Percentiles rank a stretch among this genome's conserved stretches.
Evolutionary conservation across 2,797 vertebrate genomes (phyloP).

Genomic region (Enteromius anoplus): DNA sequence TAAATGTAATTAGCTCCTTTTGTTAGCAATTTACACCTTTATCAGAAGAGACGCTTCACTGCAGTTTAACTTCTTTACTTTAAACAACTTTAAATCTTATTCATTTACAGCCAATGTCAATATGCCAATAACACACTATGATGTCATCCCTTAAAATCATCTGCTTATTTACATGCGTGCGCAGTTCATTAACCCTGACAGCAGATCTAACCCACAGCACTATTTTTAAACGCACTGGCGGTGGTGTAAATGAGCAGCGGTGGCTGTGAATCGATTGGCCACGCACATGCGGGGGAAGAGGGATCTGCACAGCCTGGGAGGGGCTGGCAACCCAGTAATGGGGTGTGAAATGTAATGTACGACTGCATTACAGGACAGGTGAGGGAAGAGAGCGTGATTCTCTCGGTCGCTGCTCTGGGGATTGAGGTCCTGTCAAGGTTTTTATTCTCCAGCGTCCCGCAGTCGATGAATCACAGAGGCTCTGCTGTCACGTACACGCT

Average conservation of each 20-base stretch:
- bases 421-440: constrained; percentile 51
- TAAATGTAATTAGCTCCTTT: neutral
- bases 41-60: neutral
- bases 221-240: constrained; percentile 1
- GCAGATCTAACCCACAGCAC: constrained; percentile 8
- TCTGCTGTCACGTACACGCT: constrained; percentile 4
- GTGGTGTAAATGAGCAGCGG: constrained; percentile 23
- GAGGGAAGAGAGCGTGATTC: constrained; percentile 58
- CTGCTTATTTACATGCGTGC: neutral
- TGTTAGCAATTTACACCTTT: neutral
- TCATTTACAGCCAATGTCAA: neutral
- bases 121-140: neutral
- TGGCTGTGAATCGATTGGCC: constrained; percentile 58
- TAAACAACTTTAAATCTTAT: neutral
- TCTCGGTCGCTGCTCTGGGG: constrained; percentile 39
- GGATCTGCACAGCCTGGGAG: constrained; percentile 55
- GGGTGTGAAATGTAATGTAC: constrained; percentile 73
- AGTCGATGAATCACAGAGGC: constrained; percentile 57
- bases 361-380: constrained; percentile 58
- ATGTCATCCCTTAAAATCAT: constrained; percentile 1
- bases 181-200: constrained; percentile 14
- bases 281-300: constrained; percentile 1
- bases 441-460: constrained; percentile 53
- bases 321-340: constrained; percentile 65
- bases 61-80: neutral